Percentiles rank a stretch among this genome's conserved stretches.
Evolutionary conservation across 2,888 invertebrate species (phyloP).

Genomic region (Caenorhabditis sp.): DNA sequence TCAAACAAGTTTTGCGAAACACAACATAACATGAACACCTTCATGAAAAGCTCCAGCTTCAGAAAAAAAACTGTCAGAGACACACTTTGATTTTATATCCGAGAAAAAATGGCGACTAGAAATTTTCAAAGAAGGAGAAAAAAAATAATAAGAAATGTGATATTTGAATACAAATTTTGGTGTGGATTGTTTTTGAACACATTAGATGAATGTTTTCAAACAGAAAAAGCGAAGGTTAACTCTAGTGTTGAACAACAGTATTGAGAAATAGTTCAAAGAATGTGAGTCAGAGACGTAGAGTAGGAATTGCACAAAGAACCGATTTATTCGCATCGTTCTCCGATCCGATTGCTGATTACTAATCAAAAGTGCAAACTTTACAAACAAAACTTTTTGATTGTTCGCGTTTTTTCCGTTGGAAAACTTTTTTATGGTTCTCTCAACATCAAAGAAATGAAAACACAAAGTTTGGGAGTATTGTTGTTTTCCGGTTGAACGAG

Average conservation of each 20-base stretch:
- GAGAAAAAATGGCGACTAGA: too few species aligned
- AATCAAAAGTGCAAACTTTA: not conserved
- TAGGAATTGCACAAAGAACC: not conserved
- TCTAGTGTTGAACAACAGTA: not conserved
- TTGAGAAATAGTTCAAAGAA: not conserved
- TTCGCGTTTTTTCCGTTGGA: not conserved
- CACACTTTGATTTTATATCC: too few species aligned
- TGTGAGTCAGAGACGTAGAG: constrained; percentile 1
- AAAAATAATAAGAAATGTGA: too few species aligned
- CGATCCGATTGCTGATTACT: not conserved
- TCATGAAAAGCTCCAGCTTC: too few species aligned
- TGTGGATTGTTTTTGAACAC: too few species aligned
- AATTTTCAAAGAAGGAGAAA: too few species aligned
- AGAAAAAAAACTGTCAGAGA: too few species aligned
- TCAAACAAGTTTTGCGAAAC: too few species aligned
- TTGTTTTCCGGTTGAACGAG: not conserved
- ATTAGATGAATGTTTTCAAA: too few species aligned
- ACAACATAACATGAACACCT: too few species aligned
- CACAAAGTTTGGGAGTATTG: not conserved
- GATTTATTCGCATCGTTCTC: not conserved
- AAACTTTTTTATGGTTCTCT: not conserved
- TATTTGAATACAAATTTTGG: too few species aligned
- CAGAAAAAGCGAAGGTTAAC: not conserved
- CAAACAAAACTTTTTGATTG: not conserved
- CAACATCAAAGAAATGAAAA: too few species aligned